Percentiles rank a stretch among this genome's conserved stretches.
Evolutionary conservation across 2,888 invertebrate genomes (phyloP).

Genomic region (Shargacucullia verbasci): DNA sequence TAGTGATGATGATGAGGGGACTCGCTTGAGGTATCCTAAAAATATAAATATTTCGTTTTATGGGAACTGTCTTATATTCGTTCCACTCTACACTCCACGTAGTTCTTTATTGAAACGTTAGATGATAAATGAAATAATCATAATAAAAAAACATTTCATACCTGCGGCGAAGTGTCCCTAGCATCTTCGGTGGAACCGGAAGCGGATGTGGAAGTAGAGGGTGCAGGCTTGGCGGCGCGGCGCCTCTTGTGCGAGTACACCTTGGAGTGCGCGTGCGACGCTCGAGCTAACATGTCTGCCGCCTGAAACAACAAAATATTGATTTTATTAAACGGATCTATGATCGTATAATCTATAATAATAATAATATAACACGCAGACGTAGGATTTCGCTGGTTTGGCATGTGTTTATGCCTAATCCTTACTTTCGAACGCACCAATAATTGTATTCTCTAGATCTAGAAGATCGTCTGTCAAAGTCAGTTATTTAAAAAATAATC

Average conservation of each 20-base stretch:
- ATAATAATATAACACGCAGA: no score
- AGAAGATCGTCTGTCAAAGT: no score
- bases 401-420: no score
- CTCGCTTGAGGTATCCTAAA: conserved; percentile 82
- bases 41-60: conserved; percentile 6
- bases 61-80: no score
- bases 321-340: background rate
- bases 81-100: no score
- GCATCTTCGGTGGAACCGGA: conserved; percentile 79
- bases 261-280: conserved; percentile 62
- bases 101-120: no score
- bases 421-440: no score
- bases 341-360: no score
- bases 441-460: no score
- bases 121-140: no score
- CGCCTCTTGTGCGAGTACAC: conserved; percentile 77
- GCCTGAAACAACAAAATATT: conserved; percentile 55
- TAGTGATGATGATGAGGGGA: conserved; percentile 78
- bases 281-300: conserved; percentile 61
- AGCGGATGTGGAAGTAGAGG: conserved; percentile 67
- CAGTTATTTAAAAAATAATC: no score
- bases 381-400: no score
- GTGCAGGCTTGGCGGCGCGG: conserved; percentile 66
- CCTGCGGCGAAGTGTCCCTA: conserved; percentile 81
- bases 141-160: conserved; percentile 45